Percentiles rank a stretch among this genome's conserved stretches.
Conservation (phyloP, 2,797 vertebrate genomes). For the Emys orbicularis region DNA sequence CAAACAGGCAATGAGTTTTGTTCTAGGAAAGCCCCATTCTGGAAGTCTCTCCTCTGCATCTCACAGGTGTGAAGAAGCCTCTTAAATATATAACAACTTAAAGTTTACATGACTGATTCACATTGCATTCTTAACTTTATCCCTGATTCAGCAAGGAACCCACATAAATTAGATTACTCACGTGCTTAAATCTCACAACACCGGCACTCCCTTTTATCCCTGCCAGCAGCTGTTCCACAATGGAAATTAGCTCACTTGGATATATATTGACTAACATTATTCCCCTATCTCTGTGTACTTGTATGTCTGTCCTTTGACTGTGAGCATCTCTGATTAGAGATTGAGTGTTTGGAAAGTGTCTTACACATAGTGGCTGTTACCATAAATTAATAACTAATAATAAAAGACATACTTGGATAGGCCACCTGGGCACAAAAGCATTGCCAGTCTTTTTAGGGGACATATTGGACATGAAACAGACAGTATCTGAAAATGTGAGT, state of each 20-base stretch:
- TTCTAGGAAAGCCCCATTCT: neutral
- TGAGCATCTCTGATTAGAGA: constrained; percentile 26
- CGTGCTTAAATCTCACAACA: neutral
- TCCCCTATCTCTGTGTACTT: neutral
- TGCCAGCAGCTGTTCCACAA: neutral
- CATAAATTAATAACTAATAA: constrained; percentile 25
- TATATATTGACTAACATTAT: neutral
- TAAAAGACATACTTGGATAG: neutral
- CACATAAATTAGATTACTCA: neutral
- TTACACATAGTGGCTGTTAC: neutral
- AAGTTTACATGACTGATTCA: neutral
- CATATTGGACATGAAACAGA: neutral
- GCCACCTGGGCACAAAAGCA: neutral
- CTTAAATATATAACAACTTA: neutral
- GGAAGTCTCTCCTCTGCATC: neutral
- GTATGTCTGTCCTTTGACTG: neutral
- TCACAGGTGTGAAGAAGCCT: neutral
- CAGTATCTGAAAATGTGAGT: neutral
- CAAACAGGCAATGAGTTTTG: neutral
- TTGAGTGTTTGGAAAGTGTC: neutral
- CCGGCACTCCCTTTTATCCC: neutral
- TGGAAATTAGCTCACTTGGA: neutral
- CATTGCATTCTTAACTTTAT: neutral
- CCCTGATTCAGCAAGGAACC: rapidly evolving
- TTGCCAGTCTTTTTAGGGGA: constrained; percentile 5